Percentiles rank a stretch among this genome's conserved stretches.
Conservation (phyloP, 2,888 invertebrate genomes). For the Seira ritae region DNA sequence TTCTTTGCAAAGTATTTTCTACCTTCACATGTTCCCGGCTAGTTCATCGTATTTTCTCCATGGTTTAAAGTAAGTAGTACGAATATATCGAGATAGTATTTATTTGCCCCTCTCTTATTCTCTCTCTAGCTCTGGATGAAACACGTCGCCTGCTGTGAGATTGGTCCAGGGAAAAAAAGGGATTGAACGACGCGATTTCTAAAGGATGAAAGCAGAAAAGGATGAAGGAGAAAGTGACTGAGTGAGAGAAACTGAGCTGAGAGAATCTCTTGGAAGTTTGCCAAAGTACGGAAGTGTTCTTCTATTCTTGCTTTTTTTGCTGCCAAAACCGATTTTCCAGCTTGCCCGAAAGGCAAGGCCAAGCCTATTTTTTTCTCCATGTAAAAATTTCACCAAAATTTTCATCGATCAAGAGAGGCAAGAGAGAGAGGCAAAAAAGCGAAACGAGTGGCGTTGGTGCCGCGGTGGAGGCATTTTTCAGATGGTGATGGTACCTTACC, state of each 20-base stretch:
- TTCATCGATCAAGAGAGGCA: conserved; percentile 68
- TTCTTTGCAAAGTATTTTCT: no score
- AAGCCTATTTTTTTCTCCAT: conserved; percentile 45
- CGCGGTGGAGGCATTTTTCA: not conserved
- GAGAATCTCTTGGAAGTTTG: conserved; percentile 62
- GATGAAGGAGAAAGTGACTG: conserved; percentile 13
- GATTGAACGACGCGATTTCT: no score
- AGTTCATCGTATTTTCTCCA: not conserved
- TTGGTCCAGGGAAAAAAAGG: not conserved
- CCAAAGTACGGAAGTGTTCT: conserved; percentile 69
- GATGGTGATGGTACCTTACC: conserved; percentile 4
- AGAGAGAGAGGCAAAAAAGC: not conserved
- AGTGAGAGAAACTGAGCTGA: conserved; percentile 15
- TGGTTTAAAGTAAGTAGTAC: not conserved
- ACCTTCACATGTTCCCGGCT: no score
- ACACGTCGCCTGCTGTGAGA: conserved; percentile 3
- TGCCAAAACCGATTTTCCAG: conserved; percentile 67
- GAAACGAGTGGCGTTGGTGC: not conserved
- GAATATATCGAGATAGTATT: conserved; percentile 2
- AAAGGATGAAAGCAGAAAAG: not conserved
- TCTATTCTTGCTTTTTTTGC: conserved; percentile 9
- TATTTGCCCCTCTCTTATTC: not conserved
- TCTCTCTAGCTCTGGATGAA: not conserved
- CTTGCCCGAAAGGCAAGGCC: conserved; percentile 66
- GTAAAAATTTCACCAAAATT: conserved; percentile 65